Conservation (phyloP, 2,113 vertebrate species). For the Phainopepla nitens region DNA sequence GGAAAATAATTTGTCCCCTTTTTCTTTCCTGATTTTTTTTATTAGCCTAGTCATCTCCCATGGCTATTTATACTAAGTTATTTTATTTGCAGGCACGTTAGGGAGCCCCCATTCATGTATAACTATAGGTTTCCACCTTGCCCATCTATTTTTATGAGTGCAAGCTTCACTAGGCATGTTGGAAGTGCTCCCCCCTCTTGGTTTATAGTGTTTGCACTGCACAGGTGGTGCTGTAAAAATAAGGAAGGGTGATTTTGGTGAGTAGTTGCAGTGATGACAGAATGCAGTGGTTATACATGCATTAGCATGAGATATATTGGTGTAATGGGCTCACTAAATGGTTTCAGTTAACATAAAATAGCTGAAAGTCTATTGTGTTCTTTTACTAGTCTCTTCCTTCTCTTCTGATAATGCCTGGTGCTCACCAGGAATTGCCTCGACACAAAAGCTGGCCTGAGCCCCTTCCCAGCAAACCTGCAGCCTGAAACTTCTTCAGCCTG, state of each 20-base stretch:
- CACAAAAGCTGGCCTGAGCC: neutral
- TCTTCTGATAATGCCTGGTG: neutral
- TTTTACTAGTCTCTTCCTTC: rapidly evolving
- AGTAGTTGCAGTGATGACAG: neutral
- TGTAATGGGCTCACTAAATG: neutral
- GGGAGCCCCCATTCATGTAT: neutral
- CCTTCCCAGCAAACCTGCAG: neutral
- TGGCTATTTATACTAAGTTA: neutral
- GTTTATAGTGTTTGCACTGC: neutral
- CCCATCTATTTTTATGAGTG: neutral
- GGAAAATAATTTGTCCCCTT: neutral
- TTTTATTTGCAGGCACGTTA: constrained; percentile 10
- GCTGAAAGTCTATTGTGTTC: neutral
- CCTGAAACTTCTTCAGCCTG: neutral
- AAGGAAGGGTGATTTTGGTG: neutral
- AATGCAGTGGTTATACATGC: neutral
- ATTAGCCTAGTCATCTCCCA: constrained; percentile 13
- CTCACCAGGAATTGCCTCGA: neutral
- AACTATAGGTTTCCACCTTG: neutral
- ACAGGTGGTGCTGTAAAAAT: neutral
- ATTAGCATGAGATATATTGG: neutral
- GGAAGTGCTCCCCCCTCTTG: neutral
- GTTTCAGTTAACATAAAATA: neutral
- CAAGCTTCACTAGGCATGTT: neutral
- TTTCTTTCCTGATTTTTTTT: constrained; percentile 29